Conservation (phyloP, 92 coral and sea anemone species). For the Blastomussa wellsi region DNA sequence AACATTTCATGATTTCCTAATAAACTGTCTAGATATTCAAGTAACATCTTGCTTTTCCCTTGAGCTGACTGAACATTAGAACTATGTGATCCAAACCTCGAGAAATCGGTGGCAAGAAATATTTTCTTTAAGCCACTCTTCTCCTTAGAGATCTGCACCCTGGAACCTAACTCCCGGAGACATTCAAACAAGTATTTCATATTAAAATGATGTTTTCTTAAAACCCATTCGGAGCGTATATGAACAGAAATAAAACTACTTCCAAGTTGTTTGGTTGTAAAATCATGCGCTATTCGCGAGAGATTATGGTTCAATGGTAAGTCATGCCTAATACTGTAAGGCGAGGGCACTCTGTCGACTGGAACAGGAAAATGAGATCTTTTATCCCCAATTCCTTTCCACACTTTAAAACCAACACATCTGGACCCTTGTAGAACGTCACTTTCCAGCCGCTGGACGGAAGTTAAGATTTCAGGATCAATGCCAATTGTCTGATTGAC, state of each 20-base stretch:
- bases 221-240: constrained; percentile 81
- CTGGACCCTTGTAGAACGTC: constrained; percentile 64
- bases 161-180: constrained; percentile 63
- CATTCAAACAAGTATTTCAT: constrained; percentile 65
- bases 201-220: constrained; percentile 52
- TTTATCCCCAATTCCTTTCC: constrained; percentile 85
- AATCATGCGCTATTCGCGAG: constrained; percentile 57
- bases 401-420: constrained; percentile 81
- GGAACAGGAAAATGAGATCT: constrained; percentile 76
- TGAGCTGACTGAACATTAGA: constrained; percentile 33
- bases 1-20: constrained; percentile 58
- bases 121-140: constrained; percentile 51
- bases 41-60: constrained; percentile 43
- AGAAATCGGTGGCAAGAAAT: constrained; percentile 82
- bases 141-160: constrained; percentile 43
- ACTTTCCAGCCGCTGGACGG: constrained; percentile 64
- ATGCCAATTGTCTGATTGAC: constrained; percentile 77
- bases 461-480: constrained; percentile 78
- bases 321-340: constrained; percentile 51
- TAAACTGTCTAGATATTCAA: constrained; percentile 26
- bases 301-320: constrained; percentile 66
- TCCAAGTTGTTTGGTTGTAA: constrained; percentile 58
- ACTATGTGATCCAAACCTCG: constrained; percentile 76
- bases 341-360: constrained; percentile 44
- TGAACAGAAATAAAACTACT: constrained; percentile 74